phyloP scores from a whole-genome alignment of 1,140 invertebrate genomes.

The Myzus persicae region DNA sequence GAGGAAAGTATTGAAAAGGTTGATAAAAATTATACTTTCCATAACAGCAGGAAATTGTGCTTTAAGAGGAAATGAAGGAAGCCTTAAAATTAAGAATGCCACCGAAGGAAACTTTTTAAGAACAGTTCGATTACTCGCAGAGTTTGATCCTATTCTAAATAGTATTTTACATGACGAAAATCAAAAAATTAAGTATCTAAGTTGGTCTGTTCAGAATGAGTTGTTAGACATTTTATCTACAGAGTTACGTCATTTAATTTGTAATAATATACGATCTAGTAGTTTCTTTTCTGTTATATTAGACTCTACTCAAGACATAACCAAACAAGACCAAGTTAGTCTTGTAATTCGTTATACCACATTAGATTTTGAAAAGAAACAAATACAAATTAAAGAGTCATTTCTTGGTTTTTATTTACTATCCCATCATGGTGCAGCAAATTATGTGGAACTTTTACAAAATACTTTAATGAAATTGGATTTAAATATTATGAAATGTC shows the following conservation, averaged over 20 bases:
- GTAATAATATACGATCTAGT: not conserved
- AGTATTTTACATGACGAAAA: not conserved
- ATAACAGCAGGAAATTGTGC: constrained; percentile 6
- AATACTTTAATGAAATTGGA: not conserved
- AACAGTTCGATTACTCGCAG: not conserved
- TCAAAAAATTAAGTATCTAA: constrained; percentile 24
- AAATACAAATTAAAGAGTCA: constrained; percentile 11
- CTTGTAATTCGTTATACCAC: constrained; percentile 9
- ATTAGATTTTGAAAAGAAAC: not conserved
- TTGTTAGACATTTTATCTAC: not conserved
- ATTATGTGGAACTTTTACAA: constrained; percentile 7
- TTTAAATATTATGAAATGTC: not conserved
- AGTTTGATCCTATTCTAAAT: constrained; percentile 15
- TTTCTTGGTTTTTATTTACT: constrained; percentile 3
- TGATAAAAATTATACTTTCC: constrained; percentile 20
- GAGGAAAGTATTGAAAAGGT: constrained; percentile 17
- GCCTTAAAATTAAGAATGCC: not conserved
- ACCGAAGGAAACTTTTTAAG: constrained; percentile 4
- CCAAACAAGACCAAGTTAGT: constrained; percentile 17
- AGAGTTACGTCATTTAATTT: not conserved
- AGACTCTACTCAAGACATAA: constrained; percentile 29
- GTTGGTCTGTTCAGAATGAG: constrained; percentile 20
- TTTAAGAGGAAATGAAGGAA: constrained; percentile 21
- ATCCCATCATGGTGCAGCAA: not conserved
- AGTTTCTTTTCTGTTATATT: constrained; percentile 3